Conservation (phyloP, 2,888 invertebrate species). For the Synergus itoensis region DNA sequence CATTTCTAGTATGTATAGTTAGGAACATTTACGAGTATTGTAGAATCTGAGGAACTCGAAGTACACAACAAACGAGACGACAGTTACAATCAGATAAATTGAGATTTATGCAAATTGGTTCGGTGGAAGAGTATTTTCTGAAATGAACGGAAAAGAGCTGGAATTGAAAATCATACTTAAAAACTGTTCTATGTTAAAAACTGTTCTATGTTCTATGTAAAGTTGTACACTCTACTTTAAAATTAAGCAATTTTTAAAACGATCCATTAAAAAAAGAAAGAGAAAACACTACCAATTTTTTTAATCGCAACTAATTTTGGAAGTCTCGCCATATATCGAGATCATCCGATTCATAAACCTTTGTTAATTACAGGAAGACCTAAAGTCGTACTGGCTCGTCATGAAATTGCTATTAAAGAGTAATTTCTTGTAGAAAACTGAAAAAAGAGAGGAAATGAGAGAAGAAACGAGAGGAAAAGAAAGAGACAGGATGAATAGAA, state of each 20-base stretch:
- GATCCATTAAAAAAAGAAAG: no score
- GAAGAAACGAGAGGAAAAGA: constrained; percentile 24
- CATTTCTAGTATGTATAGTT: constrained; percentile 49
- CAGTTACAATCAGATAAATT: constrained; percentile 33
- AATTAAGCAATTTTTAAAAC: no score
- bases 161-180: background rate
- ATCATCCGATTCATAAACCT: background rate
- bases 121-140: background rate
- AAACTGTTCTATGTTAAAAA: background rate
- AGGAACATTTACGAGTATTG: constrained; percentile 47
- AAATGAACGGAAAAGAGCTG: background rate
- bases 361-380: background rate
- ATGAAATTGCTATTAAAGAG: background rate
- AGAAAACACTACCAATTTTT: no score
- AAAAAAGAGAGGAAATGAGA: background rate
- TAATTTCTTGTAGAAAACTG: constrained; percentile 25
- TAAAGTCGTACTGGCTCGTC: background rate
- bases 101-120: constrained; percentile 27
- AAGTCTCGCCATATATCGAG: background rate
- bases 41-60: constrained; percentile 45
- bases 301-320: no score
- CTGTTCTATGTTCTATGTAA: no score
- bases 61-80: constrained; percentile 1
- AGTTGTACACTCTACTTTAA: no score
- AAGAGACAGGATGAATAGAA: constrained; percentile 11